phyloP scores from a whole-genome alignment of 2,113 vertebrate species.

The Nasalis larvatus region DNA sequence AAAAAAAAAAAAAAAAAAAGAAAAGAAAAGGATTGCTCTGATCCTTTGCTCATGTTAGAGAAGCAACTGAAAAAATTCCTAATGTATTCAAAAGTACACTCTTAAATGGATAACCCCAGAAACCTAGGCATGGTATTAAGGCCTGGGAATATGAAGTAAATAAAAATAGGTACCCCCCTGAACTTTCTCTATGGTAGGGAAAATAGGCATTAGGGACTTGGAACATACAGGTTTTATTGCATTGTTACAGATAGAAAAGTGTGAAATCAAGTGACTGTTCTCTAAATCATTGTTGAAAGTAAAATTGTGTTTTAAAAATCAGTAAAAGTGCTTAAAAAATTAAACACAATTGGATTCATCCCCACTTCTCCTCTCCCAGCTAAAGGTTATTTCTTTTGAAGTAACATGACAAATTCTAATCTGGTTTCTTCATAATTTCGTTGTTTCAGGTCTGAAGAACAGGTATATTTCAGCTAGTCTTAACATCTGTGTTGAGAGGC shows the following conservation, averaged over 20 bases:
- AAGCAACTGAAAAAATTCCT: constrained; percentile 51
- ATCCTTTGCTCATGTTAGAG: constrained; percentile 29
- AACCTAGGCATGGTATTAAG: neutral
- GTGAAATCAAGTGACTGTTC: neutral
- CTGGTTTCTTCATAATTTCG: constrained; percentile 22
- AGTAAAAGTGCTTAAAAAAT: constrained; percentile 2
- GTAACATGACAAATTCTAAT: neutral
- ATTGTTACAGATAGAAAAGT: neutral
- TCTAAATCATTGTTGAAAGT: constrained; percentile 23
- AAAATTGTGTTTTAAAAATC: neutral
- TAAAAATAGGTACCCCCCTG: neutral
- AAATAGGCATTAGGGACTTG: neutral
- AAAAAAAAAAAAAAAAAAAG: too few relatives aligned
- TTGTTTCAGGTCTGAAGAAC: constrained; percentile 11
- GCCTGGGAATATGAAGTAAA: constrained; percentile 17
- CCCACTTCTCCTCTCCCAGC: neutral
- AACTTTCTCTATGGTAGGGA: neutral
- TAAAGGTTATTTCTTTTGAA: neutral
- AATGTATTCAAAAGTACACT: constrained; percentile 46
- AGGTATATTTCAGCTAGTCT: constrained; percentile 4
- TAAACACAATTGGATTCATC: neutral
- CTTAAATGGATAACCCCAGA: constrained; percentile 31
- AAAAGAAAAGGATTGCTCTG: neutral
- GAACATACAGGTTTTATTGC: neutral
- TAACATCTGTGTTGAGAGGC: neutral